Evolutionary conservation across 2,113 vertebrate species (phyloP).

Genomic region (Montifringilla adamsi): DNA sequence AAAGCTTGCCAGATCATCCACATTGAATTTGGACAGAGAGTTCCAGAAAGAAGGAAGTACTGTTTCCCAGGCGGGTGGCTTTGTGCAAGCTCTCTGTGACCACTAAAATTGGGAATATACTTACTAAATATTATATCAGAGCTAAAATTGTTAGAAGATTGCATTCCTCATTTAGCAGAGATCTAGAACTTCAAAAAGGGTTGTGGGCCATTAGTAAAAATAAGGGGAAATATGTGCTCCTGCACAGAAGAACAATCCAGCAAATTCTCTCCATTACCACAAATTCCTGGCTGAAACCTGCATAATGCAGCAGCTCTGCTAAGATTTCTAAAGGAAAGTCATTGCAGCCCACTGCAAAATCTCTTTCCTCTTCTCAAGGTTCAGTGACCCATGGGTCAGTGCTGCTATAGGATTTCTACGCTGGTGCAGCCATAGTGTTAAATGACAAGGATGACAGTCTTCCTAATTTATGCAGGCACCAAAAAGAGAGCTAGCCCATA

Average conservation of each 20-base stretch:
- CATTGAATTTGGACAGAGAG: background rate
- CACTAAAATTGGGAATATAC: background rate
- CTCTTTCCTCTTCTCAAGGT: background rate
- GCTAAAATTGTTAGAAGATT: background rate
- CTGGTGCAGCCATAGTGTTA: background rate
- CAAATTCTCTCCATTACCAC: background rate
- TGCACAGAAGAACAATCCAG: background rate
- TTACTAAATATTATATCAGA: background rate
- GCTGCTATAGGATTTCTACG: background rate
- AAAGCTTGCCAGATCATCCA: background rate
- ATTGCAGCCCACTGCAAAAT: background rate
- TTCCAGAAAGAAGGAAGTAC: background rate
- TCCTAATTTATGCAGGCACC: conserved; percentile 49
- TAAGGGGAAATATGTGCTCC: background rate
- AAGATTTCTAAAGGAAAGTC: background rate
- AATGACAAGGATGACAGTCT: conserved; percentile 33
- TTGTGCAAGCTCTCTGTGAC: background rate
- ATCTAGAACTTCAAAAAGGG: background rate
- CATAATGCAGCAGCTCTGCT: background rate
- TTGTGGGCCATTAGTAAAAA: background rate
- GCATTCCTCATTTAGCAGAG: background rate
- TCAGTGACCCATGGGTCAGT: background rate
- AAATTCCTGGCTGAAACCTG: background rate
- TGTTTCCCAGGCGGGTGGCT: background rate
- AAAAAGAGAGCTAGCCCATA: conserved; percentile 25